A percentile compares a stretch with the other conserved stretches of the same genome.
Conservation (phyloP, 2,797 vertebrate species). For the Hydrocynus forskahlii region DNA sequence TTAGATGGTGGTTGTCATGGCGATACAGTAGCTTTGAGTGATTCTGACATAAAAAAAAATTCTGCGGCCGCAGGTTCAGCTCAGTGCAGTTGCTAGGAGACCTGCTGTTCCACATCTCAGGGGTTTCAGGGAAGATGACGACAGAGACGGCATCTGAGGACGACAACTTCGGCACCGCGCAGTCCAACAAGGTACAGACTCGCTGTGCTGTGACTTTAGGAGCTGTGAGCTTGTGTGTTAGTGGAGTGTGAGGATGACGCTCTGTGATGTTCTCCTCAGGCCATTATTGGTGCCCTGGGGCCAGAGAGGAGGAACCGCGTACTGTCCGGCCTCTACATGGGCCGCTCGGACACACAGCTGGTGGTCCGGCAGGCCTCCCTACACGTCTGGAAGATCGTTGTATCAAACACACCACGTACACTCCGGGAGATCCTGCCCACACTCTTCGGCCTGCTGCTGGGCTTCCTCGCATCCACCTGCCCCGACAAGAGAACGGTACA, state of each 20-base stretch:
- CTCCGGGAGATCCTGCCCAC: conserved; percentile 96
- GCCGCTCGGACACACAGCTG: conserved; percentile 96
- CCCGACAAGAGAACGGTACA: conserved; percentile 95
- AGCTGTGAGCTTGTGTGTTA: background rate
- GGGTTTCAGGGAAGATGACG: conserved; percentile 99
- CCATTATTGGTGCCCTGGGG: conserved; percentile 93
- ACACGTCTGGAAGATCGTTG: conserved; percentile 98
- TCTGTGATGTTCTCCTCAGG: conserved; percentile 70
- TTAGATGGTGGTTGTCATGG: conserved; percentile 17
- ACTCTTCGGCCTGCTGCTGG: conserved; percentile 91
- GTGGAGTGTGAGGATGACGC: background rate
- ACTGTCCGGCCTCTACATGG: conserved; percentile 97
- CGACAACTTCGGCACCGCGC: conserved; percentile 97
- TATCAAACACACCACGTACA: conserved; percentile 95
- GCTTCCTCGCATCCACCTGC: conserved; percentile 95
- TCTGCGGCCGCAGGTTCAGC: conserved; percentile 85
- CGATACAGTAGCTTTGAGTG: conserved; percentile 2
- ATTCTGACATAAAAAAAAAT: no score
- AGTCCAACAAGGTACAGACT: conserved; percentile 89
- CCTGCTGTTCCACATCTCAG: conserved; percentile 97
- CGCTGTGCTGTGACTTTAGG: background rate
- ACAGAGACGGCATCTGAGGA: conserved; percentile 98
- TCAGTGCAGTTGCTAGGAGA: conserved; percentile 98
- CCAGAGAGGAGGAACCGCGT: conserved; percentile 93
- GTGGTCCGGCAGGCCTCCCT: conserved; percentile 96